Evolutionary conservation across 2,113 vertebrate genomes (phyloP), one percentile per base, ranked within the genome.

Genomic region (Manacus vitellinus): DNA sequence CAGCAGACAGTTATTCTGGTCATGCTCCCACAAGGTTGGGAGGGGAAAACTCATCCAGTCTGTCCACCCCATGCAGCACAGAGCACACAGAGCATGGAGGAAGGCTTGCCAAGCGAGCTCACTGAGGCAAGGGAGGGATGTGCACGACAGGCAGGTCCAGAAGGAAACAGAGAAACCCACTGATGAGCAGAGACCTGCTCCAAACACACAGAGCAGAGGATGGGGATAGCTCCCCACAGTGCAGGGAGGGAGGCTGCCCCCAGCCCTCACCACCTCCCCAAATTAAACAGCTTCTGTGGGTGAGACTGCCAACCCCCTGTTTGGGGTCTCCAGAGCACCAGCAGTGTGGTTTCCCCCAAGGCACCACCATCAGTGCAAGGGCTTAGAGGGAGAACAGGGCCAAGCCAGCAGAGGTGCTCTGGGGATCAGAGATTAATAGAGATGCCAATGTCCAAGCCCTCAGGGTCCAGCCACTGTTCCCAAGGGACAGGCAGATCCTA

Each of bases 131-230:
- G 66, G 10, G 12, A 59, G 25, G 49, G 61, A 54, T 9, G 25
- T 0, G 63, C 77, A 22, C 0, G 0, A 21, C 1, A 0, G 24
- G 33, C 10, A 88, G 31, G 22, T 35, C 25, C 49, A 52, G 63
- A 10, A 66, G 24, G 5, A 78, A 25, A 39, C 3, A 8, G 58
- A 77, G 28, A 25, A 84, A 35, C 6, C 27, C 16, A 23, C 14
- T 3, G 3, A 7, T 14, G 23, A 70, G 70, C 55, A 55, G 61
- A 88, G 27, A 54, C 6, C 63, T 49, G 51, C 41, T 31, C 55
- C 55, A 54, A 52, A 68, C 21, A 59, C 30, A 25, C 0, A 22
- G 22, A 59, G 19, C 54, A 63, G 62, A 58, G 49, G 13, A 43
- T n/a, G 66, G 37, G 18, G 9, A 31, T 3, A 9, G 70, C 19